phyloP scores from a whole-genome alignment of 2,888 invertebrate genomes.

The Anorthoa munda region DNA sequence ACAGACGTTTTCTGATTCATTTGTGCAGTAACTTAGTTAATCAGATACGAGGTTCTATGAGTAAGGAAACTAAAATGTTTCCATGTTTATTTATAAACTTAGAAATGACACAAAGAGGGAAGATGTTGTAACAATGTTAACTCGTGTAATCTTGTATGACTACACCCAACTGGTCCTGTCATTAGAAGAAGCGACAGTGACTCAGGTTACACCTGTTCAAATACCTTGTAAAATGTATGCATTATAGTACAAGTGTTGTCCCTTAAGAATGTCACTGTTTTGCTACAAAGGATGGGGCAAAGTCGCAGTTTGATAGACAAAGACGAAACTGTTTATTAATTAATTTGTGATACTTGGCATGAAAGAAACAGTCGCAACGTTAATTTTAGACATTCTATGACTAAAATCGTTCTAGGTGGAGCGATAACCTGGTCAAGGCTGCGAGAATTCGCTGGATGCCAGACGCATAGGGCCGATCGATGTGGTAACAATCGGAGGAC shows the following conservation, averaged over 20 bases:
- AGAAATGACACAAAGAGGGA: conserved; percentile 9
- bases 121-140: conserved; percentile 23
- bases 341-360: background rate
- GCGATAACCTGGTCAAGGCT: too few relatives aligned
- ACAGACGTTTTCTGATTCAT: background rate
- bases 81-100: background rate
- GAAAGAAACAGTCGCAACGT: background rate
- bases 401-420: too few relatives aligned
- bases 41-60: background rate
- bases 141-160: conserved; percentile 6
- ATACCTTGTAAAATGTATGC: conserved; percentile 19
- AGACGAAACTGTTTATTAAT: background rate
- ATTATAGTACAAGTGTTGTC: background rate
- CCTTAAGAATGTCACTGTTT: conserved; percentile 6
- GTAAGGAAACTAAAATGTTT: background rate
- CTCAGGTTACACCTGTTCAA: conserved; percentile 52
- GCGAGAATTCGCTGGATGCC: too few relatives aligned
- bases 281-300: background rate
- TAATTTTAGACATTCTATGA: too few relatives aligned
- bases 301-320: conserved; percentile 1
- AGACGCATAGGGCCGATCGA: too few relatives aligned
- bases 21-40: background rate
- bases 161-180: background rate
- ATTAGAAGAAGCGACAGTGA: conserved; percentile 20
- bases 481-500: too few relatives aligned